Evolutionary conservation across 2,113 vertebrate species (phyloP), one percentile per base, ranked within the genome.

Genomic region (Cacatua alba): DNA sequence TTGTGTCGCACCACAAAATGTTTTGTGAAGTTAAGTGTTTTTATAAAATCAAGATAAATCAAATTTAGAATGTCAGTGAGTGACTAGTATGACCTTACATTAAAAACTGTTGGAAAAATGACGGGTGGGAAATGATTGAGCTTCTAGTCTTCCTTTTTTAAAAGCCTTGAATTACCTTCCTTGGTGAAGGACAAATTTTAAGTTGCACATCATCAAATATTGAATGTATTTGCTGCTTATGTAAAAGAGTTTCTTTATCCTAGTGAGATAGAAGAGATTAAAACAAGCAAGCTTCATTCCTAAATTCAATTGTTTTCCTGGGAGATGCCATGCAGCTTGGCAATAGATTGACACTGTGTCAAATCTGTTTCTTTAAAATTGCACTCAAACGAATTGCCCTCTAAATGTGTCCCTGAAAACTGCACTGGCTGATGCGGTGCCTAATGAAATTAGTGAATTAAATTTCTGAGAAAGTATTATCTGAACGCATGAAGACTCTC

Each of bases 381-480:
- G 90, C 71, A 64, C 78, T 94, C 87, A 91, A 28, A 85, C 1
- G 6, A 48, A 82, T 67, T 65, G 90, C 74, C 93, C 94, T 97
- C 94, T 7, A 75, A 82, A 85, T 13, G 41, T 21, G 25, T 68
- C 88, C 94, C 83, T 8, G 29, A 51, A 79, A 88, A 88, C 78
- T 4, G 41, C 6, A 2, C 46, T 1, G 35, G 52, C 88, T 55
- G 63, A 88, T 20, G 75, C 33, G 24, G 31, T 57, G 52, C 76
- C 78, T 96, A 84, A 96, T 87, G 81, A 90, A 95, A 94, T 94
- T 90, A 96, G 63, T n/a, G 70, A 96, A 70, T 82, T 92, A 60
- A 89, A 95, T 95, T 96, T 83, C 94, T 93, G 76, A 53, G 93
- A 74, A 67, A n/a, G 84, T 71, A 72, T 94, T 28, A 63, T 23